Base-by-base conservation (phyloP, 2,888 invertebrate species). In the Marasmarcha lunaedactyla region DNA sequence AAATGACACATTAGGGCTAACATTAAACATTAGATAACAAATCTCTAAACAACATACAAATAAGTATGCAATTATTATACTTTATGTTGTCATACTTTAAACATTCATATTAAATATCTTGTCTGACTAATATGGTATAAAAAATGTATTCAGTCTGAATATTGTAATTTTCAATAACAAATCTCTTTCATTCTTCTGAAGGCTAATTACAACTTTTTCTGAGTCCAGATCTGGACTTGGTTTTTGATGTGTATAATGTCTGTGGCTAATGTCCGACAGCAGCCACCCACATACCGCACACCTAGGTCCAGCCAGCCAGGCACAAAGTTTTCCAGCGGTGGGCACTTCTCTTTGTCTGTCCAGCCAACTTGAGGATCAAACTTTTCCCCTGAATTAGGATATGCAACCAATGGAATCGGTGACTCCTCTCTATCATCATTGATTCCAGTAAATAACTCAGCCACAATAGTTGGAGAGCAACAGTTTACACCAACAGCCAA, bases 401-500 rank as follows among this genome's bases (percentile, higher is more conserved):
- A 97, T 11, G 91, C 92, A 10, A 97, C 87, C 34, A 96, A 71
- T 0, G 93, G 92, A 45, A 94, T 86, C 7, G 55, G 56, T 14
- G 51, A 42, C 6, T 48, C 36, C 12, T 54, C 46, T 13, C 57
- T 55, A 1, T 59, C 54, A 46, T 63, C 59, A 51, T 74, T 76
- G 40, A 84, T 59, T 9, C 62, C 62, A 15, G 46, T 54, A 12
- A 83, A 64, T 20, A 83, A 51, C 9, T 59, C 58, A 1, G 54
- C 48, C n/a, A 84, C 68, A 40, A 69, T 55, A 13, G 50, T 51
- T 1, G 84, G 84, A 4, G 76, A 63, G 10, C 93, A 86, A 65
- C 97, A 98, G 66, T 98, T 97, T 0, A 92, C 88, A 3, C 97
- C 97, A 7, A 97, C 74, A 0, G 93, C 97, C 14, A 95, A 63